Conservation (phyloP, 2,888 invertebrate species). For the Apomyelois bistriatella region DNA sequence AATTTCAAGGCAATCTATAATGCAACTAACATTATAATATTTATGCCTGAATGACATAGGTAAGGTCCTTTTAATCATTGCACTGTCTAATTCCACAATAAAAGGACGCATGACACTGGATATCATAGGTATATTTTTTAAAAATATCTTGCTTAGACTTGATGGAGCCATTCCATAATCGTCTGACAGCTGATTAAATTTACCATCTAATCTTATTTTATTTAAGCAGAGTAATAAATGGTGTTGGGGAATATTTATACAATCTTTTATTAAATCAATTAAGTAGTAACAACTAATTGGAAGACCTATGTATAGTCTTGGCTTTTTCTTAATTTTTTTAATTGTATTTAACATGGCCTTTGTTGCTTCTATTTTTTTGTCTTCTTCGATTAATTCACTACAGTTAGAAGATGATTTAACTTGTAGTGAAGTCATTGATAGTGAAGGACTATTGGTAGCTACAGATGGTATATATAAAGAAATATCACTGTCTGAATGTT, state of each 20-base stretch:
- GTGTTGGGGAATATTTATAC: neutral
- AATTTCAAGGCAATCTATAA: slow-evolving; percentile 44
- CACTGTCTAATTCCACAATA: slow-evolving; percentile 5
- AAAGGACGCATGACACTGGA: neutral
- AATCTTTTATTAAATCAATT: slow-evolving; percentile 5
- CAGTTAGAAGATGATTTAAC: slow-evolving; percentile 23
- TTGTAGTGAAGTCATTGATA: slow-evolving; percentile 19
- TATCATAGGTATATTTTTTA: neutral
- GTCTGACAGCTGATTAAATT: slow-evolving; percentile 14
- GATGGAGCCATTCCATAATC: neutral
- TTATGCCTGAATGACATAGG: slow-evolving; percentile 28
- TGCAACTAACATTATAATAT: slow-evolving; percentile 29
- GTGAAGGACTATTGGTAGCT: slow-evolving; percentile 8
- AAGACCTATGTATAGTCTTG: slow-evolving; percentile 19
- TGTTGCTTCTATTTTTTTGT: no score
- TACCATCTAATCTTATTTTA: slow-evolving; percentile 18
- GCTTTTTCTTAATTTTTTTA: slow-evolving; percentile 20
- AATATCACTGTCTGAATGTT: slow-evolving; percentile 21
- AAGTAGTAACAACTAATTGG: slow-evolving; percentile 6
- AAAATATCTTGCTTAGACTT: neutral
- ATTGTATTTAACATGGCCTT: no score
- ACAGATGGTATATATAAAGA: no score
- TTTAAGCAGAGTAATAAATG: slow-evolving; percentile 14
- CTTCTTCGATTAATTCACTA: slow-evolving; percentile 16
- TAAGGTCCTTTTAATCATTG: slow-evolving; percentile 11